Evolutionary conservation across 1,140 invertebrate genomes (phyloP).

Genomic region (Listronotus oregonensis): DNA sequence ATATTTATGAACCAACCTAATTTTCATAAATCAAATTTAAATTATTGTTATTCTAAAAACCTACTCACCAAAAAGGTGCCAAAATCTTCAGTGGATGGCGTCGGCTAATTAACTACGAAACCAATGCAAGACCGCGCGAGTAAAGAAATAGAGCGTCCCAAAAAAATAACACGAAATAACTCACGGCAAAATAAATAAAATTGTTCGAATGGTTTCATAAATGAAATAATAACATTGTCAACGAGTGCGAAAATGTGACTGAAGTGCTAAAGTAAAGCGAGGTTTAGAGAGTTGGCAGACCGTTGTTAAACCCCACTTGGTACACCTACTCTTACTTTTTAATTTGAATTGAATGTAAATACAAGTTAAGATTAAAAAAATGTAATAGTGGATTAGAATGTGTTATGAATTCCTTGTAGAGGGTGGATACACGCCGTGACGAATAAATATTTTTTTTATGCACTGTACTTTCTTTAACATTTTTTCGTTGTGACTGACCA

Average conservation of each 20-base stretch:
- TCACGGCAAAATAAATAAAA: constrained; percentile 8
- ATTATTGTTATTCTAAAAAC: no score
- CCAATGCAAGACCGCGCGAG: no score
- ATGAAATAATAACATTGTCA: constrained; percentile 26
- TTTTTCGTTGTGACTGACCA: background rate
- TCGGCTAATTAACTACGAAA: no score
- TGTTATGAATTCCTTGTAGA: constrained; percentile 17
- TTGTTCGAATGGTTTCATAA: constrained; percentile 5
- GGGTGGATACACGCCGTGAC: constrained; percentile 14
- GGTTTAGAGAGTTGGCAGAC: constrained; percentile 32
- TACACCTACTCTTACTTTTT: constrained; percentile 35
- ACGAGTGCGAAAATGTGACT: constrained; percentile 34
- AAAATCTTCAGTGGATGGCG: no score
- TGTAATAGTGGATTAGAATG: constrained; percentile 25
- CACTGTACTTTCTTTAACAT: constrained; percentile 6
- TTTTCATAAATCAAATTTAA: no score
- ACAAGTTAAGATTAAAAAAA: constrained; percentile 21
- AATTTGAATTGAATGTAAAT: constrained; percentile 28
- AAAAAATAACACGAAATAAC: constrained; percentile 5
- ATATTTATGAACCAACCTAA: no score
- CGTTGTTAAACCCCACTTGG: constrained; percentile 27
- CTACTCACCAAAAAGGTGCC: no score
- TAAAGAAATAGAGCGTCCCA: no score
- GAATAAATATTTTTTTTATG: background rate
- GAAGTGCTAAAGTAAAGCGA: constrained; percentile 33